phyloP scores from a whole-genome alignment of 2,797 vertebrate genomes.

The Sphenodon punctatus region DNA sequence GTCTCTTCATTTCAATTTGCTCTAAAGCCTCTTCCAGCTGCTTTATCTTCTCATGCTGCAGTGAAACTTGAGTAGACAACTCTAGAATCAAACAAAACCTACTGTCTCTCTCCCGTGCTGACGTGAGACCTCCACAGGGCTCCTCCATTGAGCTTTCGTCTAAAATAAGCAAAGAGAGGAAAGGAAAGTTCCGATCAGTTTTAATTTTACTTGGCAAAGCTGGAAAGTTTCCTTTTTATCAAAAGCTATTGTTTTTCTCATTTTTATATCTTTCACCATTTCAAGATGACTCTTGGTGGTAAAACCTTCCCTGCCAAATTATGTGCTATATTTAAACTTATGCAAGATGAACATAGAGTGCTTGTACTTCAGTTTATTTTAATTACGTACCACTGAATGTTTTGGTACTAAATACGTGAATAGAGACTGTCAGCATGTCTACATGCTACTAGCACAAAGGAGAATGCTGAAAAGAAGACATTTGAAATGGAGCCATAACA shows the following conservation, averaged over 20 bases:
- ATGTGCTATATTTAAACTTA: neutral
- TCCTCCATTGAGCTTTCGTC: constrained; percentile 1
- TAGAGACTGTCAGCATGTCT: neutral
- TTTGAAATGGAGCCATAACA: neutral
- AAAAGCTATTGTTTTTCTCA: constrained; percentile 8
- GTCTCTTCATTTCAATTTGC: constrained; percentile 49
- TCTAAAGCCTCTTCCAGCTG: constrained; percentile 50
- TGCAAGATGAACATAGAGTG: neutral
- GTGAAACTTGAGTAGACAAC: constrained; percentile 51
- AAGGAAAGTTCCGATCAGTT: constrained; percentile 23
- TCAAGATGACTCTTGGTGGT: neutral
- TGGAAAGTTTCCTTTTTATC: constrained; percentile 25
- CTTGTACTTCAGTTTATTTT: neutral
- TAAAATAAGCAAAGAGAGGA: constrained; percentile 54
- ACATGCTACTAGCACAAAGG: neutral
- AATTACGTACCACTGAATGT: neutral
- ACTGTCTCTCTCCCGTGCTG: neutral
- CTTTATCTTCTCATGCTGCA: constrained; percentile 45
- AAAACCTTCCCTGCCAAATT: neutral
- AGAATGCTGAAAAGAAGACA: neutral
- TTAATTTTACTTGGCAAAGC: constrained; percentile 31
- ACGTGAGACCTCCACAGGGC: neutral
- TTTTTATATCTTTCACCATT: constrained; percentile 17
- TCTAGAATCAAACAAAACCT: constrained; percentile 53
- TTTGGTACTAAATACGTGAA: neutral